Evolutionary conservation across 2,113 vertebrate species (phyloP).

Genomic region (Salvelinus alpinus): DNA sequence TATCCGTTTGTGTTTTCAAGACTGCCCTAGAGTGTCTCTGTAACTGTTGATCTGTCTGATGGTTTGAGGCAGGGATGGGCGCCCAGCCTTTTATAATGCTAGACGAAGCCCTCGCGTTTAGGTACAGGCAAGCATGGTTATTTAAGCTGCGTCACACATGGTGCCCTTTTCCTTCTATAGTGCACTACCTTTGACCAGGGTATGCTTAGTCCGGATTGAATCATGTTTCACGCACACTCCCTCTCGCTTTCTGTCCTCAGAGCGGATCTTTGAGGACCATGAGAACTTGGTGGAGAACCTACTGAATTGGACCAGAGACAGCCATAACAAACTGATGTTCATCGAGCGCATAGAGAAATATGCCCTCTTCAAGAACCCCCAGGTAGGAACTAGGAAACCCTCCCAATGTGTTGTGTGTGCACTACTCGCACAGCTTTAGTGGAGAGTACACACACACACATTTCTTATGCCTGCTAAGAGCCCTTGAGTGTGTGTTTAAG

Average conservation of each 20-base stretch:
- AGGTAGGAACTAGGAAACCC: conserved; percentile 69
- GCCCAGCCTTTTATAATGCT: no score
- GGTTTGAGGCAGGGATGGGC: no score
- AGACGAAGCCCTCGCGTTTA: no score
- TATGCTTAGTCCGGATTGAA: no score
- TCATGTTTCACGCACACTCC: neutral
- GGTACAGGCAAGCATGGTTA: no score
- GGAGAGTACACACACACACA: conserved; percentile 27
- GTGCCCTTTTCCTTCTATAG: neutral
- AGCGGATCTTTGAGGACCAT: conserved; percentile 97
- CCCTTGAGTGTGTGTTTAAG: conserved; percentile 10
- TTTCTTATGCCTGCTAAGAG: conserved; percentile 47
- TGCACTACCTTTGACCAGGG: neutral
- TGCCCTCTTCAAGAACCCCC: conserved; percentile 96
- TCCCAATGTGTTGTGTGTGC: neutral
- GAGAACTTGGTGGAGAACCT: conserved; percentile 99
- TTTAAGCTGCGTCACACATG: neutral
- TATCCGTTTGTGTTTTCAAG: no score
- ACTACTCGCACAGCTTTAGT: neutral
- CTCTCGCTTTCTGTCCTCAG: conserved; percentile 61
- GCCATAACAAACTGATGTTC: conserved; percentile 97
- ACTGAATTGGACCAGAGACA: conserved; percentile 97
- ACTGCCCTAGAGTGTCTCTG: no score
- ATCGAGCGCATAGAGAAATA: conserved; percentile 98
- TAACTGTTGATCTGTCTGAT: no score